phyloP scores from a whole-genome alignment of 2,888 invertebrate genomes.

The Tetranychus piercei region DNA sequence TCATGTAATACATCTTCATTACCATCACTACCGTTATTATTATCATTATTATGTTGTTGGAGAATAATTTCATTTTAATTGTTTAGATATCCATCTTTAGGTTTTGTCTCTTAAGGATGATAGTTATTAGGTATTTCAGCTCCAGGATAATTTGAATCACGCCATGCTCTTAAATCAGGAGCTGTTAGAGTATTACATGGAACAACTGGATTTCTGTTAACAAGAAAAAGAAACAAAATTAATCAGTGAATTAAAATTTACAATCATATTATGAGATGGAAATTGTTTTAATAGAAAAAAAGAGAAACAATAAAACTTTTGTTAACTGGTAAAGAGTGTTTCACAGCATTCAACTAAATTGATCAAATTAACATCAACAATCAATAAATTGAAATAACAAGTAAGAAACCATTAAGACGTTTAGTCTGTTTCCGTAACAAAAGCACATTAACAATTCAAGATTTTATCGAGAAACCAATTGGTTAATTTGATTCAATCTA shows the following conservation, averaged over 20 bases:
- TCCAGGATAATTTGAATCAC: constrained; percentile 37
- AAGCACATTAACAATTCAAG: background rate
- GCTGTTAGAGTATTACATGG: constrained; percentile 61
- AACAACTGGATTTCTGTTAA: constrained; percentile 57
- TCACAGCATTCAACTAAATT: background rate
- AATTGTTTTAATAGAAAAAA: background rate
- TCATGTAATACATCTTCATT: too few species aligned
- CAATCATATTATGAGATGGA: too few species aligned
- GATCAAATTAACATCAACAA: background rate
- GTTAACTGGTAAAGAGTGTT: background rate
- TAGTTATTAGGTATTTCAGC: background rate
- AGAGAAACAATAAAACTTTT: background rate
- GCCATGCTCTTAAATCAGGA: constrained; percentile 62
- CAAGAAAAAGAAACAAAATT: background rate
- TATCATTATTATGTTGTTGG: too few species aligned
- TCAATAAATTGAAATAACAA: background rate
- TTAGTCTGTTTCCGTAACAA: background rate
- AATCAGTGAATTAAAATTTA: too few species aligned
- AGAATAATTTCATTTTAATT: too few species aligned
- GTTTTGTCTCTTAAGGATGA: background rate
- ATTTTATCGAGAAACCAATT: background rate
- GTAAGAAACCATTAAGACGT: background rate
- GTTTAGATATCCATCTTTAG: too few species aligned
- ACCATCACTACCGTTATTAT: too few species aligned
- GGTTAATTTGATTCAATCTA: background rate